Evolutionary conservation across 53 echinoderm and acorn worm genomes (phyloP), one percentile per base, ranked within the genome.

Genomic region (Temnopleurus reevesii): DNA sequence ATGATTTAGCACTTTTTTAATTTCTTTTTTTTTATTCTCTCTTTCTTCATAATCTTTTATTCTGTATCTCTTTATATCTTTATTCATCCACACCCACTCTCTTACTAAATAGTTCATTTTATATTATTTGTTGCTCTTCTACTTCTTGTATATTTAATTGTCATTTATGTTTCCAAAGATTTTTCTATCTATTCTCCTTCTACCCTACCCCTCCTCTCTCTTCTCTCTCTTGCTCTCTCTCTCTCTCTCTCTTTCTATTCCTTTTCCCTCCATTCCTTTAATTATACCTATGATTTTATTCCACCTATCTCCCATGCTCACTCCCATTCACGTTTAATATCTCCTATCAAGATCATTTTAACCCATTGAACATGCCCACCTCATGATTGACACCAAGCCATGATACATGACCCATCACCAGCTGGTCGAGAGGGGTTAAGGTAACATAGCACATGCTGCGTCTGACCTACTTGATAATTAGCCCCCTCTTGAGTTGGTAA

Each of bases 401-500:
- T 71, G 71, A n/a, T 71, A 71, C 21, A 38, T 8, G 23, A 71
- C 21, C 71, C 71, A 7, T 38, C 71, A 8, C 36, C 71, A 71
- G 12, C 71, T 41, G 38, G 36, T n/a, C 23, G 38, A 41, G 41
- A 41, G 36, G 38, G 71, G n/a, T 71, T 71, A 71, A 71, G 71
- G 71, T 71, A 71, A 38, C 71, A 71, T 41, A 71, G 41, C 71
- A n/a, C 56, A 17, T 41, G 43, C 41, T 17, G 4, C 43, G n/a
- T 41, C 71, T 71, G 71, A 71, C 71, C 71, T 71, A 71, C 19
- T 71, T 71, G 27, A 79, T 79, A 49, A 79, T 79, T 79, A 79
- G 79, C 79, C 49, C 79, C 79, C 79, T 79, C 79, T 79, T 49
- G 79, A 47, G 79, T 79, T 79, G 45, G 79, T 47, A 79, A 79